phyloP scores from a whole-genome alignment of 2,797 vertebrate genomes.

The Scleropages formosus region DNA sequence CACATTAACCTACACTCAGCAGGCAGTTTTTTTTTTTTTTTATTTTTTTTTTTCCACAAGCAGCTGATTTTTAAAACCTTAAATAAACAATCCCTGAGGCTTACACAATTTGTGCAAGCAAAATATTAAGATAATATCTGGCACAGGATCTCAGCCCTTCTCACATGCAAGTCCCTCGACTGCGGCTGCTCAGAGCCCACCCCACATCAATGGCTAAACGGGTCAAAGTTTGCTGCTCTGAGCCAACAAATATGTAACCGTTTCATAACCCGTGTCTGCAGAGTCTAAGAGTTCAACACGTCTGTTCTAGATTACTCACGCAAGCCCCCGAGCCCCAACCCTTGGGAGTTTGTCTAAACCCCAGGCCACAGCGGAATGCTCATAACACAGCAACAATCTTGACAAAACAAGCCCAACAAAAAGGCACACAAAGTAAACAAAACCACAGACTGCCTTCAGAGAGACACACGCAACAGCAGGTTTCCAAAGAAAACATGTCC shows the following conservation, averaged over 20 bases:
- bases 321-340: slow-evolving; percentile 39
- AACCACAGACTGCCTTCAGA: neutral
- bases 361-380: slow-evolving; percentile 18
- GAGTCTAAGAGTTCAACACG: slow-evolving; percentile 53
- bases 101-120: slow-evolving; percentile 37
- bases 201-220: slow-evolving; percentile 34
- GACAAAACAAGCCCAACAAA: slow-evolving; percentile 23
- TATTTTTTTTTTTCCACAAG: neutral
- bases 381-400: slow-evolving; percentile 25
- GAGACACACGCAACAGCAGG: neutral
- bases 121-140: slow-evolving; percentile 46
- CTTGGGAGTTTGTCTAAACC: slow-evolving; percentile 35
- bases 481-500: neutral
- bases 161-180: slow-evolving; percentile 44
- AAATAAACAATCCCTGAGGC: slow-evolving; percentile 30
- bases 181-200: slow-evolving; percentile 45
- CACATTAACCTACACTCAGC: neutral
- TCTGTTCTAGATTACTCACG: slow-evolving; percentile 47
- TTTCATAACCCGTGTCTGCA: slow-evolving; percentile 55
- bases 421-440: neutral
- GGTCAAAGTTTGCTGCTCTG: slow-evolving; percentile 56
- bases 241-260: slow-evolving; percentile 45
- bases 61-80: slow-evolving; percentile 22
- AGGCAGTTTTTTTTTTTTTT: neutral
- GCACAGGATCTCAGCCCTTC: slow-evolving; percentile 38